These are phyloP conservation scores for Whitmania pigra DNA, from an alignment of 1,140 invertebrate genomes.

Conservation along the genomic window DNA sequence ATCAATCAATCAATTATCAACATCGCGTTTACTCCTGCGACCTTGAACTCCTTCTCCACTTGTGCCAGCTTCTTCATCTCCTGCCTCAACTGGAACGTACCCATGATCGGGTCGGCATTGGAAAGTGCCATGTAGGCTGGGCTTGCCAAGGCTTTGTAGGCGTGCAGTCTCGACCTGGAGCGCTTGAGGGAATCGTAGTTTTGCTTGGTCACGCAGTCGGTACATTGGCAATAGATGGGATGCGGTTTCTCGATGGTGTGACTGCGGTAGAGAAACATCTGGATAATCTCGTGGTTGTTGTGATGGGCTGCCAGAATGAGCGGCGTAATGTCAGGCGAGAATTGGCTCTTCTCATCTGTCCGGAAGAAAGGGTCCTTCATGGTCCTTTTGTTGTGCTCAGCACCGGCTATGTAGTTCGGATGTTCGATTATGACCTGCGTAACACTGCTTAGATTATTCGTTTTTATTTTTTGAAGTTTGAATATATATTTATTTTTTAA, in stretches of 20 bases:
- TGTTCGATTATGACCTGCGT: constrained; percentile 69
- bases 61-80: constrained; percentile 43
- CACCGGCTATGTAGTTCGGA: constrained; percentile 33
- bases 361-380: constrained; percentile 27
- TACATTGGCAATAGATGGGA: constrained; percentile 23
- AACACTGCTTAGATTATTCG: no score
- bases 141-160: constrained; percentile 40
- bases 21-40: constrained; percentile 58
- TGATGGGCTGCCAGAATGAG: constrained; percentile 85
- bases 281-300: constrained; percentile 97
- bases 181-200: constrained; percentile 28
- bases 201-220: constrained; percentile 27
- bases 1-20: neutral
- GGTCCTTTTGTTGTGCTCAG: constrained; percentile 35
- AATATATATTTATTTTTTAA: no score
- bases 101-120: constrained; percentile 54
- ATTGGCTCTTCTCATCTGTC: constrained; percentile 41
- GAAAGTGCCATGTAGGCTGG: constrained; percentile 54
- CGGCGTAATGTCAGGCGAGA: constrained; percentile 91
- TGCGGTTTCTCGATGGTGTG: constrained; percentile 25
- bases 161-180: constrained; percentile 34
- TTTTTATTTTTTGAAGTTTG: no score
- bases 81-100: constrained; percentile 49
- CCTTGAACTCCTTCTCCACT: constrained; percentile 28
- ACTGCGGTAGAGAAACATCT: constrained; percentile 81